phyloP scores from a whole-genome alignment of 2,888 invertebrate genomes.

The Microchrysa polita region DNA sequence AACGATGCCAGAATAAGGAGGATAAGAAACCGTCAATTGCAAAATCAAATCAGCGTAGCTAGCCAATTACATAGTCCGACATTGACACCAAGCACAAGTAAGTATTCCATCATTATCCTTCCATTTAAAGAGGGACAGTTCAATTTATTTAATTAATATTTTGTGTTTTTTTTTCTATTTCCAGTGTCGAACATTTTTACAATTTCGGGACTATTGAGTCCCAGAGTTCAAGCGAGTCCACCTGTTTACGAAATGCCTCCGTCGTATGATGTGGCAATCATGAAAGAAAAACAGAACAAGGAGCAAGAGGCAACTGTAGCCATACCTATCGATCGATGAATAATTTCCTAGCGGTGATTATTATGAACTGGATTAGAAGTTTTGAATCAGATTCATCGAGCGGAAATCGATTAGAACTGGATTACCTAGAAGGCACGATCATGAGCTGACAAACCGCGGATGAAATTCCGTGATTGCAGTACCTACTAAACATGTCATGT shows the following conservation, averaged over 20 bases:
- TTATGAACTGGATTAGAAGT: too few species aligned
- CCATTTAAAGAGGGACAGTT: too few species aligned
- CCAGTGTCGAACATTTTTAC: neutral
- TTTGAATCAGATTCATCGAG: too few species aligned
- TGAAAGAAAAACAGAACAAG: neutral
- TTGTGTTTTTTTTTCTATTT: neutral
- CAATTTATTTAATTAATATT: neutral
- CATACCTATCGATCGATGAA: conserved; percentile 2
- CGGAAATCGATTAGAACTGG: too few species aligned
- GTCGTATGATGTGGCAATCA: neutral
- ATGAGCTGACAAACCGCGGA: too few species aligned
- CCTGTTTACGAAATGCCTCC: conserved; percentile 24
- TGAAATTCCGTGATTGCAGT: too few species aligned
- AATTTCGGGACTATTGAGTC: conserved; percentile 1
- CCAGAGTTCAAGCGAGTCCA: neutral
- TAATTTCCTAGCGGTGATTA: too few species aligned
- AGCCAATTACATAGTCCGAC: neutral
- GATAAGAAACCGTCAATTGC: neutral
- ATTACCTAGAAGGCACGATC: too few species aligned
- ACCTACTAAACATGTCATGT: too few species aligned
- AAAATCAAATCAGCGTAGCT: neutral
- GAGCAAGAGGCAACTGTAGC: neutral
- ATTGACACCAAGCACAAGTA: neutral
- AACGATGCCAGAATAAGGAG: neutral
- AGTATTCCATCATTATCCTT: too few species aligned